Conservation (phyloP, 2,113 vertebrate genomes). For the Oryzias celebensis region DNA sequence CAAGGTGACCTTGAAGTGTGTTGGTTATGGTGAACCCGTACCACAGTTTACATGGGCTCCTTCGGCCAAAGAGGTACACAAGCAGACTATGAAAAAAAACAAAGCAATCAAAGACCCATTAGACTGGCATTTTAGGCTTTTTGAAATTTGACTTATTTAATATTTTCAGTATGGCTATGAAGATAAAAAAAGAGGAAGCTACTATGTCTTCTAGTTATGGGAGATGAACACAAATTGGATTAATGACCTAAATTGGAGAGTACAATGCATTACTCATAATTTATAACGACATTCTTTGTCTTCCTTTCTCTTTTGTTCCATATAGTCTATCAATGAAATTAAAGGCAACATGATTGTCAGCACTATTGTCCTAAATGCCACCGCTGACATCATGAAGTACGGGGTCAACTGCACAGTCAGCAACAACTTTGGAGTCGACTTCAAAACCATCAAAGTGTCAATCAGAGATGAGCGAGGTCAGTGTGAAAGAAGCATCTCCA, state of each 20-base stretch:
- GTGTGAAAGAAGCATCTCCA: slow-evolving; percentile 13
- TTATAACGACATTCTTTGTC: not conserved
- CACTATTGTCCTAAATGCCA: slow-evolving; percentile 74
- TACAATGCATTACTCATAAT: not conserved
- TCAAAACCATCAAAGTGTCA: slow-evolving; percentile 63
- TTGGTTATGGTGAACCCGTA: slow-evolving; percentile 36
- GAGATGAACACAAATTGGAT: not conserved
- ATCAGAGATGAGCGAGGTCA: slow-evolving; percentile 57
- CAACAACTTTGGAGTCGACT: slow-evolving; percentile 70
- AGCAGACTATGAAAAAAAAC: not conserved
- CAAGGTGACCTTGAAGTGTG: slow-evolving; percentile 62
- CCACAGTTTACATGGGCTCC: slow-evolving; percentile 71
- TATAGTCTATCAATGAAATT: slow-evolving; percentile 56
- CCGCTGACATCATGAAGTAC: slow-evolving; percentile 63
- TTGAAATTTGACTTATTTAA: too few relatives aligned
- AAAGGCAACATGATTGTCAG: slow-evolving; percentile 76
- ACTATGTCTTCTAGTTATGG: not conserved
- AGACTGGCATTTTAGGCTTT: not conserved
- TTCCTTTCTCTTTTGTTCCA: not conserved
- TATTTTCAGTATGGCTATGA: too few relatives aligned
- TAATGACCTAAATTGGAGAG: not conserved
- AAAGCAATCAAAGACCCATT: not conserved
- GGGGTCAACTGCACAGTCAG: slow-evolving; percentile 78
- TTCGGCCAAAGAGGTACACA: slow-evolving; percentile 59
- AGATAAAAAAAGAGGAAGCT: not conserved